Conservation (phyloP, 1,140 invertebrate genomes). For the Drosophila miranda region DNA sequence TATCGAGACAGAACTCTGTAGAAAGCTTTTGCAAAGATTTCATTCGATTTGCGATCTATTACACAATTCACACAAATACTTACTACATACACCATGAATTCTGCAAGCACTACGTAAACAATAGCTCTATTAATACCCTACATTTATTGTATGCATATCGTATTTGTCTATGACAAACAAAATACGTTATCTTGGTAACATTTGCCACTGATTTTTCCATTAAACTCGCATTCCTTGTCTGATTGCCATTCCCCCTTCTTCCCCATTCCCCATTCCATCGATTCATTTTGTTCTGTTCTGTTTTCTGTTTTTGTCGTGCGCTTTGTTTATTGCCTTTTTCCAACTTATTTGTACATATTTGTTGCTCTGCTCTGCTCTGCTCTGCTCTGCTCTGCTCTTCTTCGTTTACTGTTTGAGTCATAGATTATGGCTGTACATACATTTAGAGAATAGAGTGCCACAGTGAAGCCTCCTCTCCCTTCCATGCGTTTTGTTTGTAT, state of each 20-base stretch:
- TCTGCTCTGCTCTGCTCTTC: background rate
- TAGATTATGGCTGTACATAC: background rate
- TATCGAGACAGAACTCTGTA: too few species aligned
- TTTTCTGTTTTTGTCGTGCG: slow-evolving; percentile 18
- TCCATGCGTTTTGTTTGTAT: too few species aligned
- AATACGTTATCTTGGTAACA: slow-evolving; percentile 26
- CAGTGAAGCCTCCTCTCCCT: background rate
- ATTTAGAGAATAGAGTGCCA: too few species aligned
- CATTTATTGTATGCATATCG: slow-evolving; percentile 1
- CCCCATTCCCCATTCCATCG: slow-evolving; percentile 25
- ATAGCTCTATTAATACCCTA: background rate
- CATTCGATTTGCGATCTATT: too few species aligned
- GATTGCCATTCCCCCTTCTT: background rate
- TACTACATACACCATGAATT: too few species aligned
- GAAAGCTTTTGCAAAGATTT: too few species aligned
- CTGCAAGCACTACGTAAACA: too few species aligned
- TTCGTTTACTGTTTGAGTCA: slow-evolving; percentile 53
- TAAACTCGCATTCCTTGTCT: slow-evolving; percentile 20
- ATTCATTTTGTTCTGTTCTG: slow-evolving; percentile 43
- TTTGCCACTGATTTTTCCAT: slow-evolving; percentile 52
- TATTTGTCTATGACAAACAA: slow-evolving; percentile 28
- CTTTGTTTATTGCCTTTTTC: slow-evolving; percentile 49
- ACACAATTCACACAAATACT: too few species aligned
- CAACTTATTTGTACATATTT: slow-evolving; percentile 19
- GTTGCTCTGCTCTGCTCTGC: slow-evolving; percentile 2